phyloP scores from a whole-genome alignment of 1,140 invertebrate species.

The Zaprionus inermis region DNA sequence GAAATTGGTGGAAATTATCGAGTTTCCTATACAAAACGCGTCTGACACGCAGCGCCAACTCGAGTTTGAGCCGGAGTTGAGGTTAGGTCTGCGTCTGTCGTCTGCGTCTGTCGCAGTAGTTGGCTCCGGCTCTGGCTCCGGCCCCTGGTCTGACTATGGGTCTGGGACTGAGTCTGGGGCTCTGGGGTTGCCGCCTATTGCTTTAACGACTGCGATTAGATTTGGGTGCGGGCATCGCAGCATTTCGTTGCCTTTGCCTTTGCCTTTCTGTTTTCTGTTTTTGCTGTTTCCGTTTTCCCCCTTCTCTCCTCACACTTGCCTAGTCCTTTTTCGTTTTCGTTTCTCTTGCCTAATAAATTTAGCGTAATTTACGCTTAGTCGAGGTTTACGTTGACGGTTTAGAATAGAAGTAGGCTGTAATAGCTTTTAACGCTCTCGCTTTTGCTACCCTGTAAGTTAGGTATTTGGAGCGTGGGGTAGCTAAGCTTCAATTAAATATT shows the following conservation, averaged over 20 bases:
- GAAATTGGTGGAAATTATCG: constrained; percentile 82
- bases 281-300: neutral
- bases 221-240: constrained; percentile 26
- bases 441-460: neutral
- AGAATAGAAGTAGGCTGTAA: neutral
- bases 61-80: constrained; percentile 24
- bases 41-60: constrained; percentile 57
- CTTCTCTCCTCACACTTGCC: neutral
- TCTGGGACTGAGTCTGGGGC: neutral
- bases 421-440: neutral
- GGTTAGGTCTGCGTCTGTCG: constrained; percentile 19
- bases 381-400: constrained; percentile 53
- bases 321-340: constrained; percentile 57
- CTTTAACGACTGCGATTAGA: constrained; percentile 68
- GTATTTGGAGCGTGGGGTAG: neutral
- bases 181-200: constrained; percentile 31
- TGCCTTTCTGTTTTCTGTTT: constrained; percentile 14
- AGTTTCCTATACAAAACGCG: constrained; percentile 82
- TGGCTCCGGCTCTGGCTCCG: neutral
- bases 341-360: constrained; percentile 76
- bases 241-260: constrained; percentile 17
- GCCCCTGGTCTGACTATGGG: neutral
- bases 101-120: no score
- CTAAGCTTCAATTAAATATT: no score
- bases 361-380: constrained; percentile 75